Base-by-base conservation (phyloP, 2,113 vertebrate species). In the Cyprinodon tularosa region DNA sequence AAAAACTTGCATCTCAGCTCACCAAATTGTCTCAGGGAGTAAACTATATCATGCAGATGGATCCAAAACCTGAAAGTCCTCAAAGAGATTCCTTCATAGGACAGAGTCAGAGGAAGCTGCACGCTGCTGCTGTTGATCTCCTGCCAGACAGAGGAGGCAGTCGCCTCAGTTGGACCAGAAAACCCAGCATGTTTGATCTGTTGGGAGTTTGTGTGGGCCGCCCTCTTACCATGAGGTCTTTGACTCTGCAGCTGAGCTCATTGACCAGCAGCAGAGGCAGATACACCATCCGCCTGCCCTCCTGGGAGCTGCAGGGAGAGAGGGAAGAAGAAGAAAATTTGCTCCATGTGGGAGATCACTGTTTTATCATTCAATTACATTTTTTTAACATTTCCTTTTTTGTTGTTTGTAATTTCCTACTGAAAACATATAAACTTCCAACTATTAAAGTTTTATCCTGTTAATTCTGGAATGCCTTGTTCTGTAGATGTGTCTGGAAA, bases 191-290 rank as follows among this genome's bases (percentile, higher is more conserved):
- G 37, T 12, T 20, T n/a, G 17, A 57, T 57, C 7, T 9, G 8
- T n/a, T 20, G n/a, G n/a, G 66, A 37, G 9, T 22, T 22, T 13
- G 29, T 20, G 61, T n/a, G 37, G 60, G 1, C 36, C 22, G 62
- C 60, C 39, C 72, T 88, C 95, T 93, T 89, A 99, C 98, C 94
- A 96, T 89, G 75, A 99, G 94, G 88, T 99, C 98, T 93, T 94
- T 97, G 72, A 98, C 95, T 80, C 98, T 95, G 90, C 95, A 97
- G 91, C 95, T 96, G 85, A 99, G 95, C 89, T 99, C 96, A 88
- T 99, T 96, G 12, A 99, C 95, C 92, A 99, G 97, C 85, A 99
- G 91, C 92, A 99, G 96, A 71, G 98, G 98, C 71, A 99, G 96
- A 90, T 99, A 99, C 68, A 96, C 93, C 86, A 96, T 95, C 29